Evolutionary conservation across 2,113 vertebrate species (phyloP).

Genomic region (Greenwoodochromis staneri): DNA sequence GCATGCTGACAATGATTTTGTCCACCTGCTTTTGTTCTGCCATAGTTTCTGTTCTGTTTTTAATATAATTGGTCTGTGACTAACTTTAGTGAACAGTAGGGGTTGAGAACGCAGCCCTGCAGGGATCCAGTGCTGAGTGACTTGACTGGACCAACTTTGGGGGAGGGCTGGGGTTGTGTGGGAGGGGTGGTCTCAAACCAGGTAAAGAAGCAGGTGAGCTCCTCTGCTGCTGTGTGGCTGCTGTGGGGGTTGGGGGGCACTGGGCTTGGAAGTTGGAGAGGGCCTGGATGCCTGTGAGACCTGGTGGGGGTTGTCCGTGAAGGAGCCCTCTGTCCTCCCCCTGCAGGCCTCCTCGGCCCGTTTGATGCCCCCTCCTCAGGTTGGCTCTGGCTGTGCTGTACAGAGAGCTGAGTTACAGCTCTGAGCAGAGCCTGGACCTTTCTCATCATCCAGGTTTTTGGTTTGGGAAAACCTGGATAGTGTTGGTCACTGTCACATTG

Average conservation of each 20-base stretch:
- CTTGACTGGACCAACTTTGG: not conserved
- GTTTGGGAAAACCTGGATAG: not conserved
- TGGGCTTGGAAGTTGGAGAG: not conserved
- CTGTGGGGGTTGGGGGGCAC: not conserved
- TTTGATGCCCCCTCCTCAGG: not conserved
- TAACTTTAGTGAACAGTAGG: not conserved
- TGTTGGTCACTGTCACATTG: not conserved
- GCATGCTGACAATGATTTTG: too few relatives aligned
- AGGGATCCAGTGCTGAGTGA: not conserved
- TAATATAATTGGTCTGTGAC: not conserved
- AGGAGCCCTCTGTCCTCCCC: not conserved
- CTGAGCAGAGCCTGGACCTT: not conserved
- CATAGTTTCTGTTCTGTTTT: accelerated
- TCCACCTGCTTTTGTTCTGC: not conserved
- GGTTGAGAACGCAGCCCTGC: not conserved
- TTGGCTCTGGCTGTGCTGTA: not conserved
- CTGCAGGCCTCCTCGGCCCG: not conserved
- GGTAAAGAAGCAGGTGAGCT: not conserved
- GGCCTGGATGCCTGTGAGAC: not conserved
- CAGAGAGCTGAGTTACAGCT: not conserved
- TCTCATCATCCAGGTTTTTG: not conserved
- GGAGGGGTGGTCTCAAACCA: not conserved
- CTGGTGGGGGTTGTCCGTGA: not conserved
- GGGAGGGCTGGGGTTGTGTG: not conserved
- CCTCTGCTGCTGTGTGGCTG: accelerated